A percentile compares a stretch with the other conserved stretches of the same genome.
Evolutionary conservation across 2,113 vertebrate genomes (phyloP).

Genomic region (Macaca nemestrina): DNA sequence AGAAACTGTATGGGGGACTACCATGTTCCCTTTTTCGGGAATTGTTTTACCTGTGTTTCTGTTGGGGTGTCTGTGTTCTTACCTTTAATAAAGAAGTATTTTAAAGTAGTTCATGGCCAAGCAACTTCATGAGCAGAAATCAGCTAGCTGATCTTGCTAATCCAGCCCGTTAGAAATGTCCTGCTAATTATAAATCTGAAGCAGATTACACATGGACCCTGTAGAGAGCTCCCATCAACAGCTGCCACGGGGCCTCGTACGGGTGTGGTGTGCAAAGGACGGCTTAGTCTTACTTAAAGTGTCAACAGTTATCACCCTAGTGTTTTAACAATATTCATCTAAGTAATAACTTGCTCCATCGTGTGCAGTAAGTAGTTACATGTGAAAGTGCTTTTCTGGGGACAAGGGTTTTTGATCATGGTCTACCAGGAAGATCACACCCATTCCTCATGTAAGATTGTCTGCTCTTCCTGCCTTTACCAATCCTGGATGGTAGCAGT

Average conservation of each 20-base stretch:
- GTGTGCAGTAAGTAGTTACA: neutral
- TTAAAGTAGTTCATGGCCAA: neutral
- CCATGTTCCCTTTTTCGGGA: neutral
- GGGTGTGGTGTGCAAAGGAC: too few relatives aligned
- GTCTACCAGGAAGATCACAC: neutral
- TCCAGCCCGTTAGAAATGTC: neutral
- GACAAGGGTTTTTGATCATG: neutral
- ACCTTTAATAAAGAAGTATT: neutral
- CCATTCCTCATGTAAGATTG: too few relatives aligned
- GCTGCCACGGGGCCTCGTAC: too few relatives aligned
- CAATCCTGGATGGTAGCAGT: neutral
- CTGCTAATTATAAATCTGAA: neutral
- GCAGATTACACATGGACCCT: neutral
- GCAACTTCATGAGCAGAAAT: neutral
- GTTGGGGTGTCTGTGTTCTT: neutral
- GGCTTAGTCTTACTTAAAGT: neutral
- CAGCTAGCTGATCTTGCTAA: neutral
- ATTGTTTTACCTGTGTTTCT: neutral
- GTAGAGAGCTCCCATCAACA: too few relatives aligned
- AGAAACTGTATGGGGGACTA: neutral
- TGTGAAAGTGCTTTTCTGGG: neutral
- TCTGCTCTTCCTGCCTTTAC: neutral
- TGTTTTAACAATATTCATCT: too few relatives aligned
- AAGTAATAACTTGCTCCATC: neutral
- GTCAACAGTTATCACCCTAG: rapidly evolving